These are phyloP conservation scores for Irena cyanogastra DNA, from an alignment of 2,113 vertebrate genomes.

Conservation along the genomic window DNA sequence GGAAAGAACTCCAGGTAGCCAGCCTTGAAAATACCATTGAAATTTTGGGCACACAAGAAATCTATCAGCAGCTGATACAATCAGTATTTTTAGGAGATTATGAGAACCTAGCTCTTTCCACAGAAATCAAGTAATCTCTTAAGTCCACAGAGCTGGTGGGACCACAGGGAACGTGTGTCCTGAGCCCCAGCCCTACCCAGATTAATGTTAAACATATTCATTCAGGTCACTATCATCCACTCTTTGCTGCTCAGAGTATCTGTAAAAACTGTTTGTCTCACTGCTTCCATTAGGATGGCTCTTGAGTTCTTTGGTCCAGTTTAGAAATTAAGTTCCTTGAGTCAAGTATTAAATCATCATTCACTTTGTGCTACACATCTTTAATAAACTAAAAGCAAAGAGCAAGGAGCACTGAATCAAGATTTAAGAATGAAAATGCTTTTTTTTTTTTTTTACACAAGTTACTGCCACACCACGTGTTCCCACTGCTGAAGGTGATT, in stretches of 20 bases:
- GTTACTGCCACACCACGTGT: neutral
- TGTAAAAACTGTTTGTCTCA: neutral
- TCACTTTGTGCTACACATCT: neutral
- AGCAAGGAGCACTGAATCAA: neutral
- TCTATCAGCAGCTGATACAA: neutral
- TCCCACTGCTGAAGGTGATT: neutral
- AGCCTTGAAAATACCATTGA: neutral
- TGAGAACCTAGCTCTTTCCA: neutral
- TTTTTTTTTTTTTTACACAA: neutral
- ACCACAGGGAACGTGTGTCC: fast-evolving
- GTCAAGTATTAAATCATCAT: neutral
- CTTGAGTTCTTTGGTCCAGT: neutral
- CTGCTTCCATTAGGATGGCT: neutral
- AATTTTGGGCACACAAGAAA: neutral
- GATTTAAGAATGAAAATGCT: neutral
- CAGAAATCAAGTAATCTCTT: neutral
- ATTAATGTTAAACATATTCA: neutral
- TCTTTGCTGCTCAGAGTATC: neutral
- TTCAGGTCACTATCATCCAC: neutral
- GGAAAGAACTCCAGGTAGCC: neutral
- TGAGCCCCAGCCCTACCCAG: neutral
- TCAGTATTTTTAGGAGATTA: neutral
- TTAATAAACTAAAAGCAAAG: neutral
- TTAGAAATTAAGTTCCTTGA: neutral
- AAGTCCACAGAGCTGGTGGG: neutral